Conservation (phyloP, 2,113 vertebrate species). For the Callipepla squamata region DNA sequence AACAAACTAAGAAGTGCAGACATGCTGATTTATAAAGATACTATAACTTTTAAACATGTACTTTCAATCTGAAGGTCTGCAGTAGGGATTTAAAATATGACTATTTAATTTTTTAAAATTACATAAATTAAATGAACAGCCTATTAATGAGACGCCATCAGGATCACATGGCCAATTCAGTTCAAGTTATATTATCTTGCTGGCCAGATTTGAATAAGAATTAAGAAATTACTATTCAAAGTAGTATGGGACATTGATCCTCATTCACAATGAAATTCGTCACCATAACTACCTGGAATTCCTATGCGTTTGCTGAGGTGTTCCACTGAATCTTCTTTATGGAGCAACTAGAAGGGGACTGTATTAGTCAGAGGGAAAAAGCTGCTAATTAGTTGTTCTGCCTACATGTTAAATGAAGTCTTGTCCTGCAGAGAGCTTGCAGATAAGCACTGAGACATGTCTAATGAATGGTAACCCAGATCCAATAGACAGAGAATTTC, state of each 20-base stretch:
- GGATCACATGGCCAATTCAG: constrained; percentile 82
- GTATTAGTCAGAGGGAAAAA: constrained; percentile 1
- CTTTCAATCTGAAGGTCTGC: constrained; percentile 77
- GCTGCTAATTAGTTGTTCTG: constrained; percentile 55
- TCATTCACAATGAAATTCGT: constrained; percentile 79
- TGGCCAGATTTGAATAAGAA: constrained; percentile 82
- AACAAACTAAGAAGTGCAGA: constrained; percentile 74
- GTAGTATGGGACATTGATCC: constrained; percentile 77
- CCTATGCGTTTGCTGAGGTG: constrained; percentile 47
- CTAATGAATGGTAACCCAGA: background rate
- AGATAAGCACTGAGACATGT: background rate
- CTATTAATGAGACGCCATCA: constrained; percentile 81
- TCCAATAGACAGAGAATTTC: rapidly evolving
- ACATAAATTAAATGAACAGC: constrained; percentile 85
- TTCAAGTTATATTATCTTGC: constrained; percentile 83
- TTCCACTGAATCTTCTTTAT: constrained; percentile 72
- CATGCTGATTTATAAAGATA: constrained; percentile 78
- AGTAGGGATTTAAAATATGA: constrained; percentile 80
- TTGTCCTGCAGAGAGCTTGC: background rate
- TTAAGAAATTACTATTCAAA: constrained; percentile 85
- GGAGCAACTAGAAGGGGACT: constrained; percentile 55
- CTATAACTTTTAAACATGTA: constrained; percentile 77
- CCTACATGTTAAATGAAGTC: constrained; percentile 53
- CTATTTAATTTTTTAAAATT: constrained; percentile 85
- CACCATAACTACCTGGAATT: constrained; percentile 78